phyloP scores from a whole-genome alignment of 2,888 invertebrate species.

The Dromius quadrimaculatus region DNA sequence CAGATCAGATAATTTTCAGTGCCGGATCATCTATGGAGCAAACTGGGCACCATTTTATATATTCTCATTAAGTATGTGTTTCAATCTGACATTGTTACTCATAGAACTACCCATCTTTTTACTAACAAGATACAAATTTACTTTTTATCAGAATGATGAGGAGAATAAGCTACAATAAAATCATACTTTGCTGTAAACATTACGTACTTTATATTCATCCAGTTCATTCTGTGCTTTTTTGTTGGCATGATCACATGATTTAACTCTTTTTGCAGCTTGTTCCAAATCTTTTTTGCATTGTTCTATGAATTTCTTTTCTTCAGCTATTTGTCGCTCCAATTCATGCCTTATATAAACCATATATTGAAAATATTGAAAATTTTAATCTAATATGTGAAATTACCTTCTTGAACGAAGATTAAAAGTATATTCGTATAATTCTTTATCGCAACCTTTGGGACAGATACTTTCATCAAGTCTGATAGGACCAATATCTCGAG shows the following conservation, averaged over 20 bases:
- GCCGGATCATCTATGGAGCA: too few species aligned
- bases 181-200: too few species aligned
- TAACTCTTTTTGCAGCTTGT: conserved; percentile 70
- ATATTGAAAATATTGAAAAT: too few species aligned
- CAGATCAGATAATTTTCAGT: too few species aligned
- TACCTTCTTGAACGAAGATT: conserved; percentile 73
- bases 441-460: conserved; percentile 77
- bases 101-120: too few species aligned
- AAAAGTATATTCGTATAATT: conserved; percentile 77
- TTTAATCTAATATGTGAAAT: too few species aligned
- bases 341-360: conserved; percentile 64
- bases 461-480: conserved; percentile 79
- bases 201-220: conserved; percentile 73
- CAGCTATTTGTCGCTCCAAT: conserved; percentile 73
- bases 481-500: conserved; percentile 75
- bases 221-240: conserved; percentile 72
- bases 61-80: too few species aligned
- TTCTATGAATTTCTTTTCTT: conserved; percentile 72
- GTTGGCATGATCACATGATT: conserved; percentile 70
- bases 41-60: too few species aligned
- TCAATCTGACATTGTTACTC: too few species aligned
- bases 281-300: conserved; percentile 71
- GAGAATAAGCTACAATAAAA: too few species aligned
- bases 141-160: too few species aligned
- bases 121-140: too few species aligned